Evolutionary conservation across 2,797 vertebrate genomes (phyloP).

Genomic region (Serranus cabrilla): DNA sequence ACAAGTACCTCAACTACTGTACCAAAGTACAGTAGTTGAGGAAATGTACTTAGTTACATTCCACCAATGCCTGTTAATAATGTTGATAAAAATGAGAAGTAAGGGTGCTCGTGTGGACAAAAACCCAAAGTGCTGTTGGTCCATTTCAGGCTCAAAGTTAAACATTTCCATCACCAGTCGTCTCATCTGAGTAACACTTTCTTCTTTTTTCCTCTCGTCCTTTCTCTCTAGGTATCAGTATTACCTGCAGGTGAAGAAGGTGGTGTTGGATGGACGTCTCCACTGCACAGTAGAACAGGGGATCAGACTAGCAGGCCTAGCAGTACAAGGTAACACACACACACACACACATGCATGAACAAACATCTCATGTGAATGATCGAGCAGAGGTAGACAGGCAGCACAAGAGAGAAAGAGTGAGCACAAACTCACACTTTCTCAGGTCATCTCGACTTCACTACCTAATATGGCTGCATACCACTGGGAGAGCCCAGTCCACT

Average conservation of each 20-base stretch:
- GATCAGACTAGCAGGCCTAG: slow-evolving; percentile 93
- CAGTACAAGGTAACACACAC: slow-evolving; percentile 91
- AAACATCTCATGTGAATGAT: slow-evolving; percentile 61
- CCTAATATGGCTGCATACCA: slow-evolving; percentile 85
- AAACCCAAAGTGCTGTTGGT: too few species aligned
- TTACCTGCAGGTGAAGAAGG: slow-evolving; percentile 98
- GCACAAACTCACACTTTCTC: slow-evolving; percentile 75
- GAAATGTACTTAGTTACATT: too few species aligned
- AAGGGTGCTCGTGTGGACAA: too few species aligned
- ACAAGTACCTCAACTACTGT: neutral
- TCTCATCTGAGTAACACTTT: neutral
- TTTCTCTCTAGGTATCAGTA: slow-evolving; percentile 92
- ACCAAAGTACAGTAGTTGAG: neutral
- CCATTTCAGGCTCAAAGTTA: neutral
- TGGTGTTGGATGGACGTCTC: slow-evolving; percentile 92
- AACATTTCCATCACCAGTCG: neutral
- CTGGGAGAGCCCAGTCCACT: slow-evolving; percentile 77
- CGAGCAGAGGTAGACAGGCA: slow-evolving; percentile 51
- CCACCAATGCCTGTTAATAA: too few species aligned
- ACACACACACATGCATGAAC: slow-evolving; percentile 19
- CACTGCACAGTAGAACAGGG: slow-evolving; percentile 92
- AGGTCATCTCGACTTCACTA: slow-evolving; percentile 80
- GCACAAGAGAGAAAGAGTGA: slow-evolving; percentile 59
- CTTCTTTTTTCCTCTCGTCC: neutral
- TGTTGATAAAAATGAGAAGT: too few species aligned